phyloP scores from a whole-genome alignment of 2,113 vertebrate species.

The Litocranius walleri region DNA sequence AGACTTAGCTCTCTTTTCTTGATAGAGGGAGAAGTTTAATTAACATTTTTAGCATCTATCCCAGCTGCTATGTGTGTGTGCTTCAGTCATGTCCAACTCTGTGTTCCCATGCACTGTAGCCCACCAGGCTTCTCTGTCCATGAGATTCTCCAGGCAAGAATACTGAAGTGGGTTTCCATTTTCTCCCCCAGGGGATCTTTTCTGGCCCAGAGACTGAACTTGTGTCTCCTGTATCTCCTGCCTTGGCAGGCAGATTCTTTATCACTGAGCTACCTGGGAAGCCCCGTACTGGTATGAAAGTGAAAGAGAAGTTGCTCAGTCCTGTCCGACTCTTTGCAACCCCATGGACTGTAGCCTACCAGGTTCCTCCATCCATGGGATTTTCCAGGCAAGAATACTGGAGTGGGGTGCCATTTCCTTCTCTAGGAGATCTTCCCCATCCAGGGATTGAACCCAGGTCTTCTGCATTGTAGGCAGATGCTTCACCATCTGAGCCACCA shows the following conservation, averaged over 20 bases:
- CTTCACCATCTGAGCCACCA: not conserved
- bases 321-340: not conserved
- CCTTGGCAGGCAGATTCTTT: not conserved
- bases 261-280: not conserved
- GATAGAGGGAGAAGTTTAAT: not conserved
- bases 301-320: not conserved
- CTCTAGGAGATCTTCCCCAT: not conserved
- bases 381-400: not conserved
- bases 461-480: not conserved
- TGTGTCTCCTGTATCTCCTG: not conserved
- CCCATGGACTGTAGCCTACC: not conserved
- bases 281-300: not conserved
- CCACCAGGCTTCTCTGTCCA: not conserved
- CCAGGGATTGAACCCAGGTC: not conserved
- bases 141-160: not conserved
- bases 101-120: not conserved
- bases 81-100: not conserved
- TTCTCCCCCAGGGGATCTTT: not conserved
- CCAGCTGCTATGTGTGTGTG: not conserved
- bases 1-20: not conserved
- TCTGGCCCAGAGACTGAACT: not conserved
- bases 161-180: not conserved
- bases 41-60: not conserved
- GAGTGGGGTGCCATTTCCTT: not conserved
- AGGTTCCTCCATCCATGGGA: not conserved